Evolutionary conservation across 2,797 vertebrate genomes (phyloP).

Genomic region (Enteromius fasciolatus): DNA sequence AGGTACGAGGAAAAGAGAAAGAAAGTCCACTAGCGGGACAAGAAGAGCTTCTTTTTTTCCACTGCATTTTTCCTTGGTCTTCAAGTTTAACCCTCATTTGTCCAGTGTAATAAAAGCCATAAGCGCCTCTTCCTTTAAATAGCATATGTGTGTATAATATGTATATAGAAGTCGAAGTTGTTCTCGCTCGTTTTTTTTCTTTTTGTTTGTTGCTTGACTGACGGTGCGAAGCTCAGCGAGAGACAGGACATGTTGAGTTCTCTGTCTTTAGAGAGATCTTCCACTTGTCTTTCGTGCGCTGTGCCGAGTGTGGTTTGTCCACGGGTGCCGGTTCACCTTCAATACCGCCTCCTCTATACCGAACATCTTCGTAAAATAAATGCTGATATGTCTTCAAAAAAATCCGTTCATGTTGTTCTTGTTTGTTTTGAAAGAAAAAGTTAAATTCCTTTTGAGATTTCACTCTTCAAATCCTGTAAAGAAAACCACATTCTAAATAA

Average conservation of each 20-base stretch:
- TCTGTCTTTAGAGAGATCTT: slow-evolving; percentile 68
- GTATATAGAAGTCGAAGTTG: slow-evolving; percentile 86
- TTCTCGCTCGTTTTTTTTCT: slow-evolving; percentile 83
- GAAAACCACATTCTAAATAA: background rate
- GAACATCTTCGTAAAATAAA: slow-evolving; percentile 77
- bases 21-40: slow-evolving; percentile 78
- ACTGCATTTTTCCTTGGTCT: slow-evolving; percentile 78
- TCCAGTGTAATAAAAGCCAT: slow-evolving; percentile 84
- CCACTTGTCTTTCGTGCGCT: slow-evolving; percentile 67
- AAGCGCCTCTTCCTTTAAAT: slow-evolving; percentile 81
- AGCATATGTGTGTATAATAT: slow-evolving; percentile 84
- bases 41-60: slow-evolving; percentile 74
- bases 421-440: slow-evolving; percentile 78
- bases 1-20: slow-evolving; percentile 78
- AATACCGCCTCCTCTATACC: slow-evolving; percentile 56
- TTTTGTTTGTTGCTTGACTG: slow-evolving; percentile 84
- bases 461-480: slow-evolving; percentile 79
- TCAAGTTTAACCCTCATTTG: slow-evolving; percentile 87
- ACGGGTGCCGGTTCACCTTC: slow-evolving; percentile 61
- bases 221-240: slow-evolving; percentile 84
- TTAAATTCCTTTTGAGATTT: slow-evolving; percentile 77
- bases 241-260: slow-evolving; percentile 78
- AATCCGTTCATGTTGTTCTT: slow-evolving; percentile 74
- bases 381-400: slow-evolving; percentile 86
- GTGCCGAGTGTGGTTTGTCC: slow-evolving; percentile 71